Percentiles rank a stretch among this genome's conserved stretches.
Evolutionary conservation across 2,888 invertebrate species (phyloP).

Genomic region (Pilophorus perplexus): DNA sequence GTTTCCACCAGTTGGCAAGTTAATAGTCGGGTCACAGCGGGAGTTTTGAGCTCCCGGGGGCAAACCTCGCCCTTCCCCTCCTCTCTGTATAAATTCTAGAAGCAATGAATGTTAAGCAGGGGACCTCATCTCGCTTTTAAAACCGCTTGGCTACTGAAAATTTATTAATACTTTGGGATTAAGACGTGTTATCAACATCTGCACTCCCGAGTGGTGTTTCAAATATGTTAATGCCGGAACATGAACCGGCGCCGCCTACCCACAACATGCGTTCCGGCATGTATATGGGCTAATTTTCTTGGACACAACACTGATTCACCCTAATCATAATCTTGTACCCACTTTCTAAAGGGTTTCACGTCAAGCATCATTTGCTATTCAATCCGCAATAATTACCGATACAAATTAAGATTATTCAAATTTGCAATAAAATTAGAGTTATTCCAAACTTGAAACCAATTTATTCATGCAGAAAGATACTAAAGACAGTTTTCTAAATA

Average conservation of each 20-base stretch:
- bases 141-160: slow-evolving; percentile 26
- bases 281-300: not conserved
- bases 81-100: slow-evolving; percentile 24
- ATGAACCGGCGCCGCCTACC: not conserved
- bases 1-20: slow-evolving; percentile 28
- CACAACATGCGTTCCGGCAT: not conserved
- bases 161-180: slow-evolving; percentile 26
- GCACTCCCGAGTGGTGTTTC: not conserved
- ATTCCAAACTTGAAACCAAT: too few relatives aligned
- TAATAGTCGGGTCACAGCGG: slow-evolving; percentile 25
- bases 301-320: not conserved
- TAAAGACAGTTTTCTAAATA: too few relatives aligned
- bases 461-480: too few relatives aligned
- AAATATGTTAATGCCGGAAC: slow-evolving; percentile 11
- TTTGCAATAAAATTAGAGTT: too few relatives aligned
- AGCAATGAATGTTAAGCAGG: slow-evolving; percentile 30
- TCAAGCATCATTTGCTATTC: too few relatives aligned
- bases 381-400: too few relatives aligned
- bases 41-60: slow-evolving; percentile 27
- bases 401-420: too few relatives aligned
- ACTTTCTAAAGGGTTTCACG: too few relatives aligned
- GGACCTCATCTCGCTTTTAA: slow-evolving; percentile 15
- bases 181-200: slow-evolving; percentile 28
- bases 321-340: too few relatives aligned
- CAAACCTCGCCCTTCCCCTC: slow-evolving; percentile 1